Evolutionary conservation across 2,797 vertebrate species (phyloP).

Genomic region (Nasua narica): DNA sequence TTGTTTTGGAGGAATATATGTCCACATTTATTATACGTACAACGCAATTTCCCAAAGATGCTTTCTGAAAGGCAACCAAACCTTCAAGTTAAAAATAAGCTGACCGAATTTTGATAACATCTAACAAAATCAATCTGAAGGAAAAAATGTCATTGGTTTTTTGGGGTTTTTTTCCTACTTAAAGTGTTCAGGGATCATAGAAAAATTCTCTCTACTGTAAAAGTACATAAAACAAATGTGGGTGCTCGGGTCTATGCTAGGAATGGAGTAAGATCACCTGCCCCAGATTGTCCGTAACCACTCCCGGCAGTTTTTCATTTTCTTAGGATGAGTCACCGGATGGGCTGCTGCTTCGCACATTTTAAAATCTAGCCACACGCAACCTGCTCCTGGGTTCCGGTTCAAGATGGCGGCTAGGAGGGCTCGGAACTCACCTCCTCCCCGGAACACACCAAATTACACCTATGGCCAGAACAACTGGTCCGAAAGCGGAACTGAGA

Average conservation of each 20-base stretch:
- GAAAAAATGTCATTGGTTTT: not conserved
- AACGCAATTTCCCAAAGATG: not conserved
- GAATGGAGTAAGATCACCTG: not conserved
- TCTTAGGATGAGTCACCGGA: not conserved
- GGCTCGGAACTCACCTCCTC: not conserved
- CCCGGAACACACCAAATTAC: not conserved
- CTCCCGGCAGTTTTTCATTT: not conserved
- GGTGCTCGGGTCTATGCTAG: not conserved
- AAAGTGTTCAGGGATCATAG: not conserved
- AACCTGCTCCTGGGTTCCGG: not conserved
- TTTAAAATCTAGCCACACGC: not conserved
- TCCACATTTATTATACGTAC: not conserved
- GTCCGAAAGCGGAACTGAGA: not conserved
- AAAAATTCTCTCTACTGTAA: not conserved
- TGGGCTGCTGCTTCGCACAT: not conserved
- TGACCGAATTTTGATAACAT: not conserved
- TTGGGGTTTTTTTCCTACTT: not conserved
- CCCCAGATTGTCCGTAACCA: not conserved
- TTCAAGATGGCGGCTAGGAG: not conserved
- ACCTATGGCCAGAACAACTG: not conserved
- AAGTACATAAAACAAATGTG: not conserved
- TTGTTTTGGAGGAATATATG: not conserved
- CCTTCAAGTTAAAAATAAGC: not conserved
- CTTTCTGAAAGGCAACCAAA: slow-evolving; percentile 3
- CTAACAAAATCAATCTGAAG: slow-evolving; percentile 7